Conservation (phyloP, 2,888 invertebrate genomes). For the Aspidiotus rigidus region DNA sequence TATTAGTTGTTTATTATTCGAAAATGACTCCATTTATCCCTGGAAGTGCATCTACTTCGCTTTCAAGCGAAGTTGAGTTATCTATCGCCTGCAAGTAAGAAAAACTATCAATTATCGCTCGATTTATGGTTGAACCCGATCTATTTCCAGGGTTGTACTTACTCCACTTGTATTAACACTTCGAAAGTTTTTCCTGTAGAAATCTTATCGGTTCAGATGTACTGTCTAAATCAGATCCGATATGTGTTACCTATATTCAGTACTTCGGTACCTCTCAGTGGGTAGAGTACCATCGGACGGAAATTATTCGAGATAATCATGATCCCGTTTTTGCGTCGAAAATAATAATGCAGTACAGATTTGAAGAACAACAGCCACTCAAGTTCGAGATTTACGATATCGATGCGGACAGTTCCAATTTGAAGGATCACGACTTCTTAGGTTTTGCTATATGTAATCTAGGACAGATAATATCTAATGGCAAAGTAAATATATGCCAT, state of each 20-base stretch:
- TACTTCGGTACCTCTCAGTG: constrained; percentile 43
- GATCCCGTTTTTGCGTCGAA: constrained; percentile 49
- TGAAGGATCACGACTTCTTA: constrained; percentile 45
- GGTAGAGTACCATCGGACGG: constrained; percentile 45
- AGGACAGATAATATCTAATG: constrained; percentile 44
- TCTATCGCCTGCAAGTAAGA: constrained; percentile 40
- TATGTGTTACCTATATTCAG: constrained; percentile 45
- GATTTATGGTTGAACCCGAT: too few species aligned
- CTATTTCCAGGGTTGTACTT: not conserved
- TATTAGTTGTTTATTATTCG: too few species aligned
- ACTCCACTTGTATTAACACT: not conserved
- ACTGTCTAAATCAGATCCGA: constrained; percentile 50
- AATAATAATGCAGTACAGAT: constrained; percentile 48
- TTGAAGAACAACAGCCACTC: constrained; percentile 51
- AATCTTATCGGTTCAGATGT: constrained; percentile 46
- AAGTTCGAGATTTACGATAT: constrained; percentile 47
- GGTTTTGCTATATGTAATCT: constrained; percentile 49
- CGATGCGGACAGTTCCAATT: constrained; percentile 41
- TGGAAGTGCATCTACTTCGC: constrained; percentile 35
- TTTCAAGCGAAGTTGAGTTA: constrained; percentile 40
- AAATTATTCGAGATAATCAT: constrained; percentile 45
- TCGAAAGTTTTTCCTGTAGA: constrained; percentile 40
- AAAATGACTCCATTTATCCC: constrained; percentile 18
- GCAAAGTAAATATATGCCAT: constrained; percentile 33
- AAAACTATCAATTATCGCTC: too few species aligned